Evolutionary conservation across 2,113 vertebrate genomes (phyloP).

Genomic region (Chionomys nivalis): DNA sequence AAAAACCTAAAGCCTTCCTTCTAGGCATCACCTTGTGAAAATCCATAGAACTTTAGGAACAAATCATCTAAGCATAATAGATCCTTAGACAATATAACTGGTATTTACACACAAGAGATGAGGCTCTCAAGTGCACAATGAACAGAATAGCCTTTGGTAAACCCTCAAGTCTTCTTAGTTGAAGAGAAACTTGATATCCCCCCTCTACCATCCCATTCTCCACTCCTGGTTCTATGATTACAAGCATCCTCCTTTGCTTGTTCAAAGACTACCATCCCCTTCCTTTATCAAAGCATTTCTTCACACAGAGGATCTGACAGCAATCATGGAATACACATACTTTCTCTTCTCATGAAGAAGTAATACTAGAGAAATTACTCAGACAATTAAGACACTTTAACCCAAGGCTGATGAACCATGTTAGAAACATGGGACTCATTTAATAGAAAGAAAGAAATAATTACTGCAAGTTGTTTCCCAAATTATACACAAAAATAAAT

Average conservation of each 20-base stretch:
- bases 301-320: not conserved
- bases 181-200: not conserved
- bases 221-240: not conserved
- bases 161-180: not conserved
- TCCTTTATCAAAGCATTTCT: not conserved
- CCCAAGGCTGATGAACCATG: not conserved
- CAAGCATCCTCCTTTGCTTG: not conserved
- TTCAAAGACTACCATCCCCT: accelerated
- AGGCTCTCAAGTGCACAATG: not conserved
- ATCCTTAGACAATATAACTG: not conserved
- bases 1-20: not conserved
- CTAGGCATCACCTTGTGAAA: not conserved
- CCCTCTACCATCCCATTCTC: not conserved
- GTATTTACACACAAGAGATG: not conserved
- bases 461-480: not conserved
- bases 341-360: not conserved
- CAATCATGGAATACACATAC: not conserved
- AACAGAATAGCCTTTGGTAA: not conserved
- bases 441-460: not conserved
- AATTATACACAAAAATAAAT: not conserved
- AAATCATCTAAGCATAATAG: not conserved
- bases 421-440: not conserved
- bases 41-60: not conserved
- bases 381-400: not conserved
- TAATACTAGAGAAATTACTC: not conserved